These are phyloP conservation scores for Mormyrops boulengeri DNA, from an alignment of 2,797 vertebrate genomes.

Conservation along the genomic window DNA sequence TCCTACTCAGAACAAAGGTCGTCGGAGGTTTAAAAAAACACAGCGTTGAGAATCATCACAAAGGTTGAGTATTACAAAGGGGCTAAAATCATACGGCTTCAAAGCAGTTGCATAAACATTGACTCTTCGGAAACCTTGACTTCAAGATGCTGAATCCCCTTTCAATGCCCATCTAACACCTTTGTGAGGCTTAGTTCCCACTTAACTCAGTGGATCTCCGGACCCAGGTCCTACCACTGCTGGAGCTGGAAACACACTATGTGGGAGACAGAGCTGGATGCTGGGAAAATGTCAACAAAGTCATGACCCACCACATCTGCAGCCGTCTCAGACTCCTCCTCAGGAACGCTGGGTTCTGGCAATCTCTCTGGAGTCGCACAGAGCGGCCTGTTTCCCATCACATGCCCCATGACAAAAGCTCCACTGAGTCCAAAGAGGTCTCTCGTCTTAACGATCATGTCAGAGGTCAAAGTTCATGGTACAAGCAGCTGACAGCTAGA, in stretches of 20 bases:
- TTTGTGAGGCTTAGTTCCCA: neutral
- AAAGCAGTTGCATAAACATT: neutral
- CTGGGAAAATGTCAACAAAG: conserved; percentile 28
- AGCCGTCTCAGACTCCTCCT: neutral
- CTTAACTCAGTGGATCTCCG: neutral
- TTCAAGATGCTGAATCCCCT: neutral
- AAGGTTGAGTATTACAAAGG: neutral
- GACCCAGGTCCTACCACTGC: neutral
- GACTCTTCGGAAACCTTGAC: neutral
- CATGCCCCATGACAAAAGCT: conserved; percentile 18
- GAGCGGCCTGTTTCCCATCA: conserved; percentile 29
- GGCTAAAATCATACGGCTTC: neutral
- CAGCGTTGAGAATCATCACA: neutral
- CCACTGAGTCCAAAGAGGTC: neutral
- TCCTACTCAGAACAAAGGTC: neutral
- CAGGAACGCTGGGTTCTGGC: neutral
- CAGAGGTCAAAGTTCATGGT: conserved; percentile 19
- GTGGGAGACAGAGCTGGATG: conserved; percentile 16
- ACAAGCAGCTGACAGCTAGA: conserved; percentile 23
- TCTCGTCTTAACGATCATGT: conserved; percentile 16
- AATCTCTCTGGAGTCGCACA: neutral
- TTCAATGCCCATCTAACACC: neutral
- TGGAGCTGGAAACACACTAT: neutral
- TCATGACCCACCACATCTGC: neutral
- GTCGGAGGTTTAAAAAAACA: neutral